phyloP scores from a whole-genome alignment of 2,797 vertebrate genomes.

The Moxostoma hubbsi region DNA sequence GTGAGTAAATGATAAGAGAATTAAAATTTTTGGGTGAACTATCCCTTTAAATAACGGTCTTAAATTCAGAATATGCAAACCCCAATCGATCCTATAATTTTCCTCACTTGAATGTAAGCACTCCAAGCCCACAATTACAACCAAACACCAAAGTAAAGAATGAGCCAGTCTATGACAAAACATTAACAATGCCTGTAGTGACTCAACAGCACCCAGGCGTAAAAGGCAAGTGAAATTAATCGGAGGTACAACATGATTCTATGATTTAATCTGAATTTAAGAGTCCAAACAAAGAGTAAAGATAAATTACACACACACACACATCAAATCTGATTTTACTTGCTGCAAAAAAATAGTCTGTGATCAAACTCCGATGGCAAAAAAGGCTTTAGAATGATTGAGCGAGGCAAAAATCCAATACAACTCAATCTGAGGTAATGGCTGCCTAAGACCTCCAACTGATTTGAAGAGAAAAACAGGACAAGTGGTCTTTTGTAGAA shows the following conservation, averaged over 20 bases:
- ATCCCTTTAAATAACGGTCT: neutral
- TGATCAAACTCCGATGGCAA: constrained; percentile 75
- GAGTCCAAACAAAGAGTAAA: constrained; percentile 52
- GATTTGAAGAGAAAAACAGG: constrained; percentile 68
- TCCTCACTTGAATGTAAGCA: neutral
- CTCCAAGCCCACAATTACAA: constrained; percentile 40
- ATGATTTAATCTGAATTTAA: constrained; percentile 51
- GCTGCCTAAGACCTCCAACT: constrained; percentile 76
- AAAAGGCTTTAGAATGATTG: constrained; percentile 74
- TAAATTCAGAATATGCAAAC: neutral
- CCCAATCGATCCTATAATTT: neutral
- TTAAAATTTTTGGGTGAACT: neutral
- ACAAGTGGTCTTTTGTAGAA: constrained; percentile 56
- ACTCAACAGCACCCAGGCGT: constrained; percentile 54
- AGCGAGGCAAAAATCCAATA: constrained; percentile 78
- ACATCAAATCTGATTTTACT: constrained; percentile 64
- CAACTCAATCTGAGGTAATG: constrained; percentile 78
- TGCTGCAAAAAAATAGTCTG: constrained; percentile 71
- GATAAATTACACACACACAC: constrained; percentile 49
- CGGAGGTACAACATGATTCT: constrained; percentile 44
- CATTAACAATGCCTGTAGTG: constrained; percentile 62
- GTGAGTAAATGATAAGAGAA: too few species aligned
- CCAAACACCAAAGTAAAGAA: constrained; percentile 13
- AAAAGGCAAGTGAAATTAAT: constrained; percentile 69
- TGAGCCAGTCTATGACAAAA: constrained; percentile 59